These are phyloP conservation scores for cattle (Bos taurus) DNA, from an alignment of 2,113 vertebrate species.

Conservation along the genomic window ARS-UCD2.0 NC_037342.1:7938501-7939000, in stretches of 20 bases:
- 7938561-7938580: not conserved
- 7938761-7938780: not conserved
- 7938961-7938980: not conserved
- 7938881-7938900: not conserved
- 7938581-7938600: not conserved
- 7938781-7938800: not conserved
- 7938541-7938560: not conserved
- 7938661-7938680: not conserved
- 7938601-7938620: not conserved
- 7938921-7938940: not conserved
- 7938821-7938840: fast-evolving
- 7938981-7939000: not conserved
- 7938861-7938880: not conserved
- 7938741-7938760: not conserved
- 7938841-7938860: fast-evolving
- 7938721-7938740: not conserved
- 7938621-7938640: not conserved
- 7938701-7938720: not conserved
- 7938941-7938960: not conserved
- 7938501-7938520: not conserved
- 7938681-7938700: not conserved
- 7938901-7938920: not conserved
- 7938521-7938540: not conserved
- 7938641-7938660: not conserved
- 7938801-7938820: not conserved